A percentile compares a stretch with the other conserved stretches of the same genome.
Conservation (phyloP, 1,140 invertebrate species). For the Fopius arisanus region DNA sequence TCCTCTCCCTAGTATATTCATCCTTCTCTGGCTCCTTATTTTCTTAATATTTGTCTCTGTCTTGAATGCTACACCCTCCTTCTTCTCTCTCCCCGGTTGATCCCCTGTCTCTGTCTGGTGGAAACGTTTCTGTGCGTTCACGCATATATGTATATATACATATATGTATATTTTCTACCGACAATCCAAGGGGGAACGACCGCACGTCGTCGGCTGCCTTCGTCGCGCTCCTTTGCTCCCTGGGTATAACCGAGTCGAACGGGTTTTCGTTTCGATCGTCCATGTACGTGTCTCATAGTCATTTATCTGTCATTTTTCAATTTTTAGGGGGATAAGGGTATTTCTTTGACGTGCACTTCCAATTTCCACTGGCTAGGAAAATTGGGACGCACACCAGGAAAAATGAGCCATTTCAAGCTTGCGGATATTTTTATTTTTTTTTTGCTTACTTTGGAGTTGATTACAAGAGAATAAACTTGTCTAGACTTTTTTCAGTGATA, state of each 20-base stretch:
- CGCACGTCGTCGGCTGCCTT: constrained; percentile 25
- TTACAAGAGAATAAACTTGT: too few species aligned
- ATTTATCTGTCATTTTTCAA: background rate
- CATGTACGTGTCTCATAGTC: background rate
- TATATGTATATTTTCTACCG: constrained; percentile 34
- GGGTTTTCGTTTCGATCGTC: constrained; percentile 15
- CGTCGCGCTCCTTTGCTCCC: background rate
- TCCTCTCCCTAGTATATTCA: background rate
- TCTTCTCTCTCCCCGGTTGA: background rate
- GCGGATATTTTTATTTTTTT: too few species aligned
- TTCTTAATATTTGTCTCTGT: background rate
- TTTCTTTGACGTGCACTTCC: background rate
- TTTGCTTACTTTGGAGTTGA: too few species aligned
- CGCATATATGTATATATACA: background rate
- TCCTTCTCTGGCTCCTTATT: constrained; percentile 8
- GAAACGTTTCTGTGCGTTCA: constrained; percentile 27
- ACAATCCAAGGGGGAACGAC: constrained; percentile 38
- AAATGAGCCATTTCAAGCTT: too few species aligned
- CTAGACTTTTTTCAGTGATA: too few species aligned
- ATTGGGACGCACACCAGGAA: too few species aligned
- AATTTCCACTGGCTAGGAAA: too few species aligned
- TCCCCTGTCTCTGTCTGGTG: constrained; percentile 9
- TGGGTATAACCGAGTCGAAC: constrained; percentile 22
- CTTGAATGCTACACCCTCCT: too few species aligned
- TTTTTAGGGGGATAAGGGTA: background rate